phyloP scores from a whole-genome alignment of 2,113 vertebrate genomes.

The Trematomus loennbergii region DNA sequence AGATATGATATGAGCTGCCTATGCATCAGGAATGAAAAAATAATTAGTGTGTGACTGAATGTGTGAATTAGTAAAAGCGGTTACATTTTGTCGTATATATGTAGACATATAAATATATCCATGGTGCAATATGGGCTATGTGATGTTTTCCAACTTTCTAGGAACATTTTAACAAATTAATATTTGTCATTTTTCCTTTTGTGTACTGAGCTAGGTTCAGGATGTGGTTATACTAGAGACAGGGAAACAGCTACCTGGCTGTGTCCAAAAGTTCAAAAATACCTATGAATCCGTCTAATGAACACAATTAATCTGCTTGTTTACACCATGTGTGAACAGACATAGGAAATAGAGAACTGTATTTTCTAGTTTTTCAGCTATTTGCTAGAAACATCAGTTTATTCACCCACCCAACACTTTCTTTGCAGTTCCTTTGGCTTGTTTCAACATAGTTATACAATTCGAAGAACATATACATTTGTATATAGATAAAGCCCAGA shows the following conservation, averaged over 20 bases:
- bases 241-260: neutral
- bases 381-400: neutral
- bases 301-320: neutral
- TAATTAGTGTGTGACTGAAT: too few species aligned
- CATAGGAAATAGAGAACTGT: neutral
- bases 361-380: neutral
- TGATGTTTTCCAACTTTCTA: neutral
- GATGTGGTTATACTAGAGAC: neutral
- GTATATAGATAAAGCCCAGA: too few species aligned
- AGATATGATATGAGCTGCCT: neutral
- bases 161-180: neutral
- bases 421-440: neutral
- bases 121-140: neutral
- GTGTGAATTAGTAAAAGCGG: too few species aligned
- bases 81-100: neutral
- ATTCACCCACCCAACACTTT: neutral
- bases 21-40: neutral
- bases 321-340: neutral
- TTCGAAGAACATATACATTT: too few species aligned
- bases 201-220: neutral
- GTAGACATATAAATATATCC: neutral
- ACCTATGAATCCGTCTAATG: neutral
- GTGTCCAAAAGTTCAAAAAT: neutral
- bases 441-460: too few species aligned
- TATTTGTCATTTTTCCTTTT: too few species aligned